Evolutionary conservation across 2,797 vertebrate genomes (phyloP).

Genomic region (Dermochelys coriacea): DNA sequence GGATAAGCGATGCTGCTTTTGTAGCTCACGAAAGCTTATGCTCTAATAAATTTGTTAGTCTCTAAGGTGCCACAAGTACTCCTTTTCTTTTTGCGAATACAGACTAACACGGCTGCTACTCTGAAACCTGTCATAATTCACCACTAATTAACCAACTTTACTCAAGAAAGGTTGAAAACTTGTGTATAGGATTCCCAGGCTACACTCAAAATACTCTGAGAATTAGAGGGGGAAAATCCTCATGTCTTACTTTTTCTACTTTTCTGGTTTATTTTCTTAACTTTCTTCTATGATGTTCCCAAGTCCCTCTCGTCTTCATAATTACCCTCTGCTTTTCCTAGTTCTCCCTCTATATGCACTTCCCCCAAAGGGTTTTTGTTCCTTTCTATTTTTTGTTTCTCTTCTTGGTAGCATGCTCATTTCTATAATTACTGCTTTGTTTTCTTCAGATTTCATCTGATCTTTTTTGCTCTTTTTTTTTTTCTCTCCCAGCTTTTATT

Average conservation of each 20-base stretch:
- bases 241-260: neutral
- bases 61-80: too few species aligned
- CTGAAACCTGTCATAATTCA: conserved; percentile 4
- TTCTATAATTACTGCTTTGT: conserved; percentile 14
- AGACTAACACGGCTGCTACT: too few species aligned
- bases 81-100: too few species aligned
- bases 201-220: neutral
- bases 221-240: neutral
- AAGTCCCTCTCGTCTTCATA: neutral
- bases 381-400: conserved; percentile 23
- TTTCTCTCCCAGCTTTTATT: conserved; percentile 9
- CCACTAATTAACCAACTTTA: conserved; percentile 13
- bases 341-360: neutral
- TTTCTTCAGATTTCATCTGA: conserved; percentile 54
- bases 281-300: neutral
- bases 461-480: conserved; percentile 31
- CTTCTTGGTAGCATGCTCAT: conserved; percentile 31
- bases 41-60: too few species aligned
- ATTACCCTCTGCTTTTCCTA: neutral
- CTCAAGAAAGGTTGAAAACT: neutral
- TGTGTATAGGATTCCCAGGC: neutral
- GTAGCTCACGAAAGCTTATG: too few species aligned
- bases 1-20: too few species aligned
- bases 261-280: neutral
- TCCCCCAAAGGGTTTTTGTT: conserved; percentile 49